phyloP scores from a whole-genome alignment of 1,140 invertebrate species.

The Drosophila sulfurigaster region DNA sequence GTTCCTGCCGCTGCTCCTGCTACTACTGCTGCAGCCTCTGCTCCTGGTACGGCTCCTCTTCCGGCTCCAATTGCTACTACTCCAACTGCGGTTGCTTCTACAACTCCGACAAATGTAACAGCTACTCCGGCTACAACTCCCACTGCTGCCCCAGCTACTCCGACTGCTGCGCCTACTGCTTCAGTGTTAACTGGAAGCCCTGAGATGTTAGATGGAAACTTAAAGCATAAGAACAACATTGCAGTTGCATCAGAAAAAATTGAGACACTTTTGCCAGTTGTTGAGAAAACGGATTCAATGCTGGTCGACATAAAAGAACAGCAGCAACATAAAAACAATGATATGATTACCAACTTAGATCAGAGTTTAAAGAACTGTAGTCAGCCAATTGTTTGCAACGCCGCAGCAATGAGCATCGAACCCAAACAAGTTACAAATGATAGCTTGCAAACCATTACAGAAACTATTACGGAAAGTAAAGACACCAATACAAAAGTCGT shows the following conservation, averaged over 20 bases:
- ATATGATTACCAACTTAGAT: not conserved
- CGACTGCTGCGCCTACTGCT: not conserved
- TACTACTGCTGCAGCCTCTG: not conserved
- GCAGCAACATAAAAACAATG: not conserved
- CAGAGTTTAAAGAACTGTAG: not conserved
- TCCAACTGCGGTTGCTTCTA: not conserved
- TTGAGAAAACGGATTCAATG: not conserved
- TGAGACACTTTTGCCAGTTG: not conserved
- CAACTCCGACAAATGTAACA: not conserved
- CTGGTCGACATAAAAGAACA: not conserved
- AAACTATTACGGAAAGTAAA: constrained; percentile 15
- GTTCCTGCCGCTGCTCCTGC: not conserved
- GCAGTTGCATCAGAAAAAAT: not conserved
- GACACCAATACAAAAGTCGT: constrained; percentile 3
- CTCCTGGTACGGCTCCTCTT: not conserved
- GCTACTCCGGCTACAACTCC: not conserved
- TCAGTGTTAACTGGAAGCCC: not conserved
- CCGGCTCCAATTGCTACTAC: not conserved
- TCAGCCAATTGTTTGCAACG: not conserved
- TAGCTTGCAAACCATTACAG: not conserved
- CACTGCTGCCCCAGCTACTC: not conserved
- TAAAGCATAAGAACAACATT: not conserved
- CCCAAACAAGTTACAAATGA: too few relatives aligned
- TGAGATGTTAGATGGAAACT: not conserved
- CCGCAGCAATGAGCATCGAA: not conserved